Evolutionary conservation across 2,797 vertebrate genomes (phyloP), one percentile per base, ranked within the genome.

Genomic region (Austrolebias charrua): DNA sequence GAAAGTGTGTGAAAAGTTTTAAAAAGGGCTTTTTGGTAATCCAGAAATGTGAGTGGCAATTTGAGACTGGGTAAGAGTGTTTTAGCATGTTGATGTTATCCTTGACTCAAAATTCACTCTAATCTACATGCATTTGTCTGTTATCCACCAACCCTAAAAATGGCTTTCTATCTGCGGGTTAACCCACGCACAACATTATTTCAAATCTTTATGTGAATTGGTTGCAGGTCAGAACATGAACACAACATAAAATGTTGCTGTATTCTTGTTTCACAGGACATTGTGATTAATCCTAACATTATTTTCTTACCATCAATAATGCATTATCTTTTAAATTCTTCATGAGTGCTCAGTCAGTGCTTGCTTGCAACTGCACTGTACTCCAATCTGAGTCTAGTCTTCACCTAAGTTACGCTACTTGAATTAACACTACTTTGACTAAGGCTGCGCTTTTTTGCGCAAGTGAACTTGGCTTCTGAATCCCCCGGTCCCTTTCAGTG

Each of bases 21-120:
- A 69, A 38, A 42, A 47, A 55, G 38, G 44, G 19, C 47, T 28
- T 4, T 70, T 63, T 24, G 40, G 13, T 54, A 53, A 61, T 33
- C 13, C 42, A 65, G 31, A 60, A 62, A 66, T 49, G 24, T 14
- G 54, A 42, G 45, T 8, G 29, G 50, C 42, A 56, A 53, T 70
- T 55, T 38, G n/a, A 60, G 16, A 47, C 38, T 52, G 2, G 1
- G 13, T 5, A 43, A 16, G 28, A 61, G 49, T 50, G 5, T 50
- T 49, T 61, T 18, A 40, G 16, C 1, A 35, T 44, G 14, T 20
- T 20, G 35, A 65, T 65, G 45, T 42, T 46, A 28, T 31, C 19
- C 35, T 55, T 35, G 56, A 43, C 18, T 28, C 50, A 16, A 49
- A 28, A 18, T 28, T 54, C 18, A 60, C 28, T 35, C 3, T 24